Base-by-base conservation (phyloP, 1,140 invertebrate species). In the Leptinotarsa defecta region DNA sequence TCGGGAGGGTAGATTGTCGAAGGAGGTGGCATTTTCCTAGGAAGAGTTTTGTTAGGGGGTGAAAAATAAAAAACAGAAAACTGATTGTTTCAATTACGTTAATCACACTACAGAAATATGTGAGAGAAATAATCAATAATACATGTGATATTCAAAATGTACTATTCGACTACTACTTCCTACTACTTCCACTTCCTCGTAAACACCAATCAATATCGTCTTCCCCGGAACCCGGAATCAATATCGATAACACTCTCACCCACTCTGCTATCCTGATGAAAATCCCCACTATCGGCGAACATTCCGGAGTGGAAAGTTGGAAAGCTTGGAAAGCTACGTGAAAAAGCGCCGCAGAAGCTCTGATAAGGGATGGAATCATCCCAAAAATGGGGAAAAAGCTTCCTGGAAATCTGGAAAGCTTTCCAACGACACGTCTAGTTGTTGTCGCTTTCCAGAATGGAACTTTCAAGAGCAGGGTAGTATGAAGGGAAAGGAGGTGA, bases 381-480 rank as follows among this genome's bases (percentile, higher is more conserved):
- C 20, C 13, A 48, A 34, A 69, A 11, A 19, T 19, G 3, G 34
- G 20, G 68, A 48, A 2, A n/a, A 48, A 48, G 15, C 43, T 49
- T 15, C 68, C 68, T 49, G 68, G 68, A 69, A 69, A 48, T 52
- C 43, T 22, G 68, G 68, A 69, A 69, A 48, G 65, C 65, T 22
- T n/a, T 68, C 19, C 20, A 17, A 20, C 61, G 20, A 22, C 17
- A 34, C 1, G 17, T n/a, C 13, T n/a, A 22, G 43, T 5, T 22
- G 48, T 69, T 34, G 17, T 27, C 48, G 43, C 34, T 69, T 69
- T 69, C 68, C 68, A 69, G 13, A 49, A 19, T 69, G 68, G 68
- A 49, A 69, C 68, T 69, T 69, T 69, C 8, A 15, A 19, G 4
- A 11, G 48, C 48, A 69, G 68, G 68, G 20, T 34, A 4, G 34